phyloP scores from a whole-genome alignment of 2,888 invertebrate species.

The Clitarchus hookeri region DNA sequence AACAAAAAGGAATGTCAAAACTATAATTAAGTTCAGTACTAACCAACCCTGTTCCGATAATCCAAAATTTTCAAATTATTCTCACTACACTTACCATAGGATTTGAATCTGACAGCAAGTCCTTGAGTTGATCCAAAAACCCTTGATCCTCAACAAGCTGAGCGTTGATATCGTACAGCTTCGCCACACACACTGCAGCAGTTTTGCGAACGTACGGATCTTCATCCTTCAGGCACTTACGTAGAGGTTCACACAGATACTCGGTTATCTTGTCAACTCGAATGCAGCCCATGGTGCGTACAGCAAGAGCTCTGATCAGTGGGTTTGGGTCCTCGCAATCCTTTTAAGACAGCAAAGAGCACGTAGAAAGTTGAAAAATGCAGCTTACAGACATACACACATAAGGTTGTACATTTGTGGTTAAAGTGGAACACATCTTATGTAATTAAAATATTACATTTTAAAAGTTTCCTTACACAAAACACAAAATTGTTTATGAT shows the following conservation, averaged over 20 bases:
- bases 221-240: constrained; percentile 93
- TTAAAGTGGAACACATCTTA: too few species aligned
- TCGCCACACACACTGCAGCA: constrained; percentile 98
- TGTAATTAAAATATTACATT: too few species aligned
- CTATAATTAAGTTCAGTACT: too few species aligned
- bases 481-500: too few species aligned
- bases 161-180: constrained; percentile 93
- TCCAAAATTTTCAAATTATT: not conserved
- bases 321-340: constrained; percentile 99
- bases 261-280: constrained; percentile 99
- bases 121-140: constrained; percentile 95
- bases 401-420: too few species aligned
- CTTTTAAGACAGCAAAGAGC: constrained; percentile 50
- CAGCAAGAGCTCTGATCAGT: constrained; percentile 95
- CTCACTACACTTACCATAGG: constrained; percentile 78
- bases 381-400: not conserved
- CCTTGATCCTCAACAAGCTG: constrained; percentile 82
- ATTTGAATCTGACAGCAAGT: constrained; percentile 97
- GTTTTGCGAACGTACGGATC: constrained; percentile 98
- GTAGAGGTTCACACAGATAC: constrained; percentile 95
- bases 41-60: too few species aligned
- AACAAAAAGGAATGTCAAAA: too few species aligned
- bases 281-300: constrained; percentile 99
- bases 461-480: too few species aligned
- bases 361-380: constrained; percentile 52